Percentiles rank a stretch among this genome's conserved stretches.
Evolutionary conservation across 2,888 invertebrate genomes (phyloP).

Genomic region (Parnassius apollo): DNA sequence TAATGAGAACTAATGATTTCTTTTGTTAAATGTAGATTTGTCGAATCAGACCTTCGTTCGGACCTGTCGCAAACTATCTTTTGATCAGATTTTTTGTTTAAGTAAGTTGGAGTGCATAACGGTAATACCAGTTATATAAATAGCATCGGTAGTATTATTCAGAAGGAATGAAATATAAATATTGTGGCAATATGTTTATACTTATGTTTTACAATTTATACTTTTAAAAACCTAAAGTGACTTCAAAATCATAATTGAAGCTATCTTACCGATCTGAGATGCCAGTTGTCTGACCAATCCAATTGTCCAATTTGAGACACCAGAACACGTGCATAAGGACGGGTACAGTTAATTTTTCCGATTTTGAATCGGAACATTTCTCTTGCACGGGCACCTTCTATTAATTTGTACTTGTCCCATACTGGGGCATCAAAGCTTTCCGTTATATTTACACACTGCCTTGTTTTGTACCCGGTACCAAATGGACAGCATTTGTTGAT

Average conservation of each 20-base stretch:
- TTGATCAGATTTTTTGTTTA: too few relatives aligned
- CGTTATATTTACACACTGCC: slow-evolving; percentile 39
- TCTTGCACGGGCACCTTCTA: slow-evolving; percentile 37
- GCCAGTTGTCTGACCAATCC: slow-evolving; percentile 33
- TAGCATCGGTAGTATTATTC: too few relatives aligned
- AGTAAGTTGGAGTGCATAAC: too few relatives aligned
- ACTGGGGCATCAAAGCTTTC: slow-evolving; percentile 48
- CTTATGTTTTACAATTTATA: too few relatives aligned
- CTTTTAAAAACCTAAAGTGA: too few relatives aligned
- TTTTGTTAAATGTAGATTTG: too few relatives aligned
- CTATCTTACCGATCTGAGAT: slow-evolving; percentile 46
- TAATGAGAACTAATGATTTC: too few relatives aligned
- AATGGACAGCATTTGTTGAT: slow-evolving; percentile 56
- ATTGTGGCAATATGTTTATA: too few relatives aligned
- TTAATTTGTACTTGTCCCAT: slow-evolving; percentile 38
- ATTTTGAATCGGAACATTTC: slow-evolving; percentile 47
- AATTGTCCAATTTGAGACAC: slow-evolving; percentile 30
- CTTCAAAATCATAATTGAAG: background rate
- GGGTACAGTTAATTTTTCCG: slow-evolving; percentile 46
- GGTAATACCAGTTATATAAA: too few relatives aligned
- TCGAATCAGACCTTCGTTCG: too few relatives aligned
- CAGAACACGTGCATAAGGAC: slow-evolving; percentile 33
- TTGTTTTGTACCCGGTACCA: slow-evolving; percentile 42
- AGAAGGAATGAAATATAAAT: too few relatives aligned
- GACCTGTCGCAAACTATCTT: too few relatives aligned